These are phyloP conservation scores for Diadema setosum DNA, from an alignment of 35 echinoderm and acorn worm species.

Conservation along the genomic window DNA sequence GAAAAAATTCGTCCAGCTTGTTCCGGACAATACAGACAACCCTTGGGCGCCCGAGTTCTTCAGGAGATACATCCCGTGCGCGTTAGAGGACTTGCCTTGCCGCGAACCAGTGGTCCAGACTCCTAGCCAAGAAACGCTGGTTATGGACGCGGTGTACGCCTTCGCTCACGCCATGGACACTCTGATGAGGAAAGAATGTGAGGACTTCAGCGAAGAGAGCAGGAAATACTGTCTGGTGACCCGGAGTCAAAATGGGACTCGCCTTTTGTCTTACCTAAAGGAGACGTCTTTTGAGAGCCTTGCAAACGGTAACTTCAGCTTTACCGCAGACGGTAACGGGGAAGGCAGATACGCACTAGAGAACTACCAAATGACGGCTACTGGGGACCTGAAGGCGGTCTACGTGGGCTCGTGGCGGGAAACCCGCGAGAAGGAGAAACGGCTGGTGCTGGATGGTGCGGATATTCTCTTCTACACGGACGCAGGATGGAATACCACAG, in stretches of 20 bases:
- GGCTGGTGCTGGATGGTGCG: neutral
- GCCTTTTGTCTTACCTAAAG: slow-evolving; percentile 37
- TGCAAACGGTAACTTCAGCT: slow-evolving; percentile 62
- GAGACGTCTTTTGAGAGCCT: slow-evolving; percentile 50
- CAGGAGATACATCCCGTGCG: slow-evolving; percentile 11
- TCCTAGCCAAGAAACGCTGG: slow-evolving; percentile 60
- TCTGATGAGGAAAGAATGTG: slow-evolving; percentile 28
- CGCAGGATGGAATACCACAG: neutral
- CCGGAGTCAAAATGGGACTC: neutral
- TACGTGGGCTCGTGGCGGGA: slow-evolving; percentile 45
- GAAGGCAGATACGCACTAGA: slow-evolving; percentile 54
- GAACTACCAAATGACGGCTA: slow-evolving; percentile 27
- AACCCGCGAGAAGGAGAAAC: neutral
- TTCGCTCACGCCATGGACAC: slow-evolving; percentile 66
- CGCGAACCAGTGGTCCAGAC: neutral
- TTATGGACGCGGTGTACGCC: slow-evolving; percentile 78
- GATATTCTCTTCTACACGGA: slow-evolving; percentile 38
- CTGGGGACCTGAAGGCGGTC: neutral
- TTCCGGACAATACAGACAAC: slow-evolving; percentile 1
- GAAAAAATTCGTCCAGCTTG: slow-evolving; percentile 6
- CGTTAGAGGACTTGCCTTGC: neutral
- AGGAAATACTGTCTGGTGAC: neutral
- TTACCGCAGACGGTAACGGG: slow-evolving; percentile 57
- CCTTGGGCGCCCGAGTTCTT: slow-evolving; percentile 71
- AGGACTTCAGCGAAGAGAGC: neutral